Evolutionary conservation across 2,797 vertebrate genomes (phyloP).

Genomic region (Muscicapa comitata): DNA sequence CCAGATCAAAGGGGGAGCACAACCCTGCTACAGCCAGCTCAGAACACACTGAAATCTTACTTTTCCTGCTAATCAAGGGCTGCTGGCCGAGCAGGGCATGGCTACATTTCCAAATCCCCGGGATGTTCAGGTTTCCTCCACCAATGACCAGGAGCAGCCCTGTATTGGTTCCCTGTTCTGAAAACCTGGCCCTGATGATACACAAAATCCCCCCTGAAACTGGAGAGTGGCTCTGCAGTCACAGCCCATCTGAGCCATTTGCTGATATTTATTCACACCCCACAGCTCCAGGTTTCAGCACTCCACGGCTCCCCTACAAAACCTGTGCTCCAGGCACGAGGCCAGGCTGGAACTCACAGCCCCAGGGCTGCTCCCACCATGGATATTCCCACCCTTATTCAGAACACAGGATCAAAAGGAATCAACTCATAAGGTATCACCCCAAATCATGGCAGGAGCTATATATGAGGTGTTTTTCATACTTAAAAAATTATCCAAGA

Average conservation of each 20-base stretch:
- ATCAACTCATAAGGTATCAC: rapidly evolving
- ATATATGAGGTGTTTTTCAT: rapidly evolving
- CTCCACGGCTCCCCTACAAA: neutral
- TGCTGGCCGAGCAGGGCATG: neutral
- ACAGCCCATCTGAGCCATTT: neutral
- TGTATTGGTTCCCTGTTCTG: neutral
- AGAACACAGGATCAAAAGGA: neutral
- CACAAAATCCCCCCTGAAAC: neutral
- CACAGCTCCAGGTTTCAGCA: neutral
- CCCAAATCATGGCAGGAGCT: neutral
- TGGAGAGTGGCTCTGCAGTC: neutral
- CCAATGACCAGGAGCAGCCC: neutral
- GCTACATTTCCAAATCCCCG: neutral
- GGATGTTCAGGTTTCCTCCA: neutral
- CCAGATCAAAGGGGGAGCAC: neutral
- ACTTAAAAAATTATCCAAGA: neutral
- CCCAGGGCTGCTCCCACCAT: neutral
- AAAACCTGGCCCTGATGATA: rapidly evolving
- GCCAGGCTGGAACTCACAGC: neutral
- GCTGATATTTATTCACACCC: neutral
- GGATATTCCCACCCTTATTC: rapidly evolving
- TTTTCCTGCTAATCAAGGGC: neutral
- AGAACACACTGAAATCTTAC: neutral
- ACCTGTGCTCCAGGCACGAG: neutral
- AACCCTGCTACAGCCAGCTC: neutral